Evolutionary conservation across 2,888 invertebrate species (phyloP), one percentile per base, ranked within the genome.

Genomic region (Nomada ruficornis): DNA sequence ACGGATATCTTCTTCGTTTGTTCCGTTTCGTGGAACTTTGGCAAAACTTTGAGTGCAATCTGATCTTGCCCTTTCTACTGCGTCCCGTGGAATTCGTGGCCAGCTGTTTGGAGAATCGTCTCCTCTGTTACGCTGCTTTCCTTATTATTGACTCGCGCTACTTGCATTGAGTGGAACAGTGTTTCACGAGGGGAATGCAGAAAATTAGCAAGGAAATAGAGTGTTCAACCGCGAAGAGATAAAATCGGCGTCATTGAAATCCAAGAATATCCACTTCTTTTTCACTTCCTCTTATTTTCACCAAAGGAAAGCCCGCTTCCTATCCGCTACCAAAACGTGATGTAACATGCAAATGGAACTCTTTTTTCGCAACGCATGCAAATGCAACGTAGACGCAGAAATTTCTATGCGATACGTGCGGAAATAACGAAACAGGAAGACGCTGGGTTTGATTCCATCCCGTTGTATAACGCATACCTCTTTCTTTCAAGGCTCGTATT

Each of bases 371-470:
- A 65, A 77, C 77, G 65, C 64, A 85, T 86, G 81, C 83, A 85
- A 86, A 86, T 74, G 70, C 42, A 52, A 44, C 68, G 75, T 60
- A 70, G 64, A 59, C 74, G 54, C 44, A 62, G 80, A 62, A 80
- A 80, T 84, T 84, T 87, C 84, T 79, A 81, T 80, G 75, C 71
- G 76, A 67, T 76, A 82, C 77, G 82, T 62, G 82, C 52, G 76
- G 68, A 82, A 84, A 80, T 85, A 85, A 82, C 83, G 83, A 80
- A 83, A 86, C 64, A 73, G 84, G 79, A 64, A 80, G 77, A 69
- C 75, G 63, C 57, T 57, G 42, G 64, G 70, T 84, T 82, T 77
- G 83, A 83, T 83, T 71, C 74, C 26, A 44, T 47, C 15, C 47
- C 52, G 18, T 70, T 79, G 63, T 78, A 69, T 20, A 60, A 54